Conservation (phyloP, 2,888 invertebrate genomes). For the Bruchidius siliquastri region DNA sequence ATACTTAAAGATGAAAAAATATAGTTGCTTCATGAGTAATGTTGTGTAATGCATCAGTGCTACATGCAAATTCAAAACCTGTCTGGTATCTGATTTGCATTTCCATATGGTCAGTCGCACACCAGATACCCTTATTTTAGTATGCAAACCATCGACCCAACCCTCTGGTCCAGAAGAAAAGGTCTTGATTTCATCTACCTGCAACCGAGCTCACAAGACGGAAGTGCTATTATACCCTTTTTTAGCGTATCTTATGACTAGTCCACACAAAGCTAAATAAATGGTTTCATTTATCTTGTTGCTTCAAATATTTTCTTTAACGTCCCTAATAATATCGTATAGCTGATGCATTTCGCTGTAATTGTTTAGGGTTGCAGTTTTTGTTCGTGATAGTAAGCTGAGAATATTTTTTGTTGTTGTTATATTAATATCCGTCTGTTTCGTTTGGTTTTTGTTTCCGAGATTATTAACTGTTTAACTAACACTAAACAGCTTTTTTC, state of each 20-base stretch:
- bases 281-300: constrained; percentile 27
- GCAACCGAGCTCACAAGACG: constrained; percentile 12
- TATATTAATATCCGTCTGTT: constrained; percentile 13
- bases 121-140: neutral
- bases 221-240: constrained; percentile 15
- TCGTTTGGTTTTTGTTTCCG: neutral
- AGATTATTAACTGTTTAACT: neutral
- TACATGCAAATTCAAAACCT: neutral
- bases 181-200: constrained; percentile 17
- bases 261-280: constrained; percentile 24
- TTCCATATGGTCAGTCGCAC: neutral
- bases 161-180: constrained; percentile 4
- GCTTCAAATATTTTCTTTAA: constrained; percentile 6
- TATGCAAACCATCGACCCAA: constrained; percentile 1
- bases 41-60: too few relatives aligned
- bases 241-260: constrained; percentile 17
- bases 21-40: too few relatives aligned
- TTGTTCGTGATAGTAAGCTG: constrained; percentile 6
- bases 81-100: neutral
- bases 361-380: constrained; percentile 8
- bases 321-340: constrained; percentile 19
- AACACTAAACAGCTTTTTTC: neutral
- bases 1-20: too few relatives aligned
- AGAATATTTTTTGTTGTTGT: constrained; percentile 8
- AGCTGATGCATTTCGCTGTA: constrained; percentile 17